Base-by-base conservation (phyloP, 2,888 invertebrate genomes). In the Platycnemis pennipes region DNA sequence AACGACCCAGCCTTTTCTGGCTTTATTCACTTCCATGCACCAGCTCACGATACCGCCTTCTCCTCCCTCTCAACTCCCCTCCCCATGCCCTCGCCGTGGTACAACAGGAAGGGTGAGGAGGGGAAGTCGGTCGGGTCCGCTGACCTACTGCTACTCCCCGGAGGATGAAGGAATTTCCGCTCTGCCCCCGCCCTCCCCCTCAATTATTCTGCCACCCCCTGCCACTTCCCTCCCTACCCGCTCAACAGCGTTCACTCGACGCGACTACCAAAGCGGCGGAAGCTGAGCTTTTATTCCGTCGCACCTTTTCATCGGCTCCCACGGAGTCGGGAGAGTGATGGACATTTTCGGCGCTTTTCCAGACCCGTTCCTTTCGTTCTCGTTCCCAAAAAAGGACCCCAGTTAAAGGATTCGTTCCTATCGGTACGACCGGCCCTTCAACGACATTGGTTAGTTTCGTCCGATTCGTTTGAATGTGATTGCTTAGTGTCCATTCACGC, bases 81-180 rank as follows among this genome's bases (percentile, higher is more conserved):
- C 77, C 69, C 63, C n/a, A 49, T 19, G 49, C 49, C 63, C 22
- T n/a, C 7, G 37, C 77, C 77, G 63, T 63, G 19, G 8, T 63
- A 63, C 31, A 77, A 77, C 77, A 31, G 77, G 77, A 77, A 77
- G 77, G 77, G 13, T 13, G 77, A 13, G 31, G 77, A 37, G 77
- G 37, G 77, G 2, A 13, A 37, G 77, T 77, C 77, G 77, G 77
- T 77, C 77, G 77, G 77, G 77, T 77, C 77, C 77, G 77, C 77
- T 77, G 77, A 77, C 77, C 77, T 77, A 77, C 77, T 77, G 13
- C 77, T 77, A 77, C 77, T 77, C 77, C 37, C 22, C 77, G 13
- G 77, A 26, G 77, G 77, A 77, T 77, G 77, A 77, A 77, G 77
- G 77, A 77, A 77, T 77, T 77, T 77, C 77, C 77, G 77, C 37